These are phyloP conservation scores for Notechis scutatus DNA, from an alignment of 2,113 vertebrate genomes.

Conservation along the genomic window DNA sequence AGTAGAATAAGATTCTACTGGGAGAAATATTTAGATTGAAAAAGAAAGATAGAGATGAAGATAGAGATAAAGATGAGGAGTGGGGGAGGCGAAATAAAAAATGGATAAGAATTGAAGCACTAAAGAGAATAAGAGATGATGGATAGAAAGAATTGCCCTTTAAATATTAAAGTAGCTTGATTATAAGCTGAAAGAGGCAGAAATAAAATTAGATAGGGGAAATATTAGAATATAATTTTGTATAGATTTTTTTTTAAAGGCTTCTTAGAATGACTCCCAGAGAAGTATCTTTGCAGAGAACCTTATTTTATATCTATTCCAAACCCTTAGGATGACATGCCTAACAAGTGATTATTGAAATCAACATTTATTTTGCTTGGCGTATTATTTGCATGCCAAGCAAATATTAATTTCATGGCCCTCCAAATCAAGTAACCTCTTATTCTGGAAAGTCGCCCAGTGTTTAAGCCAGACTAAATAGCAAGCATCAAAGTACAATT, in stretches of 20 bases:
- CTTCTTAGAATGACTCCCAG: background rate
- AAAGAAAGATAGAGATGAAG: too few species aligned
- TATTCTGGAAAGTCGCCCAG: background rate
- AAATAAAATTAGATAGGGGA: too few species aligned
- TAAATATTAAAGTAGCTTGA: too few species aligned
- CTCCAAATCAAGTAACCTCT: background rate
- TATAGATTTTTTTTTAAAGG: background rate
- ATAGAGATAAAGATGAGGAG: too few species aligned
- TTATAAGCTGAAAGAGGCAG: too few species aligned
- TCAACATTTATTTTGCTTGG: background rate
- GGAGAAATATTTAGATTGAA: too few species aligned
- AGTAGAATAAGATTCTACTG: too few species aligned
- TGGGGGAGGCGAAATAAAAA: too few species aligned
- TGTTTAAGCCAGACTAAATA: background rate
- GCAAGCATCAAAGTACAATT: background rate
- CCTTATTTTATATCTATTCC: background rate
- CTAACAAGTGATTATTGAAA: background rate
- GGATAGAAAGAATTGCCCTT: too few species aligned
- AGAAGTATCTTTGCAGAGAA: background rate
- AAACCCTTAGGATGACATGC: background rate
- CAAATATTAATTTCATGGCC: background rate
- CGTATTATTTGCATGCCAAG: background rate
- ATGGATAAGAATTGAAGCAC: too few species aligned
- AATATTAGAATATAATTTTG: too few species aligned
- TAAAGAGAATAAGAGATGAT: too few species aligned